Evolutionary conservation across 2,888 invertebrate species (phyloP).

Genomic region (Lamellibrachia columna): DNA sequence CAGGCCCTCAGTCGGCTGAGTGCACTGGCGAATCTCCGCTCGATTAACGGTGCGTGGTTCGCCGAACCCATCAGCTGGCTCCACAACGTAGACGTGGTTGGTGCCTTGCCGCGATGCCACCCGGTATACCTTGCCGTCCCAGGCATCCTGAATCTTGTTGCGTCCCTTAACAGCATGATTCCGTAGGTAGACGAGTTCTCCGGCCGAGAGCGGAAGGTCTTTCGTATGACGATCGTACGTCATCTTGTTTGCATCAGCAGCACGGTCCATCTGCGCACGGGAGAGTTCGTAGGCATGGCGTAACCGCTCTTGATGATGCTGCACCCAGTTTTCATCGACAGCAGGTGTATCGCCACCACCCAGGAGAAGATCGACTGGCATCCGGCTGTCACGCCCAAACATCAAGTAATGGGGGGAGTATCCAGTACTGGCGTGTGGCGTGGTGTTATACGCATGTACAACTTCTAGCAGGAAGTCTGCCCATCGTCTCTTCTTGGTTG

Average conservation of each 20-base stretch:
- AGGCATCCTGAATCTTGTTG: too few species aligned
- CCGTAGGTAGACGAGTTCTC: not conserved
- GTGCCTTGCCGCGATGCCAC: too few species aligned
- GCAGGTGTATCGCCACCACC: not conserved
- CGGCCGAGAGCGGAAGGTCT: not conserved
- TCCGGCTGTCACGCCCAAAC: slow-evolving; percentile 32
- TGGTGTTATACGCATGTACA: slow-evolving; percentile 22
- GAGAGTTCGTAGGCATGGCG: slow-evolving; percentile 17
- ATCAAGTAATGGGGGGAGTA: slow-evolving; percentile 33
- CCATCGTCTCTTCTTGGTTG: slow-evolving; percentile 39
- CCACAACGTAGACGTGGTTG: too few species aligned
- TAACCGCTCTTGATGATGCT: slow-evolving; percentile 25
- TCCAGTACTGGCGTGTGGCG: slow-evolving; percentile 30
- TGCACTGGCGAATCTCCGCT: too few species aligned
- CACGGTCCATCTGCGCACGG: not conserved
- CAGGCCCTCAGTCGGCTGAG: too few species aligned
- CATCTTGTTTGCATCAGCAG: not conserved
- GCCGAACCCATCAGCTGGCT: too few species aligned
- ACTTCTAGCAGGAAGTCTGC: slow-evolving; percentile 36
- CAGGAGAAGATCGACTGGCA: slow-evolving; percentile 33
- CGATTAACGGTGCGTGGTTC: too few species aligned
- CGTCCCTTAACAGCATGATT: not conserved
- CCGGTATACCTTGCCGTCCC: too few species aligned
- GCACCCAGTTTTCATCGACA: slow-evolving; percentile 27
- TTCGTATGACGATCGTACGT: not conserved